Base-by-base conservation (phyloP, 2,113 vertebrate species). In the Megalops atlanticus region DNA sequence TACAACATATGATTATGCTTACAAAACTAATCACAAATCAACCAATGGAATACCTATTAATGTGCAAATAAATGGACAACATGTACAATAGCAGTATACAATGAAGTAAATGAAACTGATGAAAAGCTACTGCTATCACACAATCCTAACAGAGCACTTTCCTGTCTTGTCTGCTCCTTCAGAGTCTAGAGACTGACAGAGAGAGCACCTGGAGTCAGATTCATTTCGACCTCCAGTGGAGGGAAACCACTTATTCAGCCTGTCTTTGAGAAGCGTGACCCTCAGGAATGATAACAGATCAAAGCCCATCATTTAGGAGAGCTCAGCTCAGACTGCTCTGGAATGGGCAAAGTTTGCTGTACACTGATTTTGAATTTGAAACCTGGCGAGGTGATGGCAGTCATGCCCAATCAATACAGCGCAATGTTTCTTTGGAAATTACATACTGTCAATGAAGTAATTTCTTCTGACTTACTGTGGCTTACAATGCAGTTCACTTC, bases 211-310 rank as follows among this genome's bases (percentile, higher is more conserved):
- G 83, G 90, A 90, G 87, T 90, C 84, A 85, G 85, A 89, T 92
- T 94, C 91, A 94, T 94, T 94, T 94, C 92, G 89, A 90, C 92
- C 92, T 93, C 92, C 93, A 93, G 88, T 94, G 94, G 92, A 94
- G 93, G 89, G 92, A 94, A 89, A 94, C 93, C 90, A 88, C 92
- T 91, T 90, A 89, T 91, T 92, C 90, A 90, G 90, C 86, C 90
- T 80, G 86, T 88, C 88, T 87, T 86, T 69, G 84, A 87, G 86
- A 88, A 87, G 87, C 87, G 88, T 43, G 58, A 89, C 88, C 86
- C 90, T 91, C 87, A 64, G 90, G 90, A 90, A 90, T 85, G 91
- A 93, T 91, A 92, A 89, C 90, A 91, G 90, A 92, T 92, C 90
- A 88, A 86, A 85, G 84, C 89, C 89, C 89, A 89, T 90, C 91